These are phyloP conservation scores for Pyrgus malvae DNA, from an alignment of 2,888 invertebrate genomes.

Conservation along the genomic window DNA sequence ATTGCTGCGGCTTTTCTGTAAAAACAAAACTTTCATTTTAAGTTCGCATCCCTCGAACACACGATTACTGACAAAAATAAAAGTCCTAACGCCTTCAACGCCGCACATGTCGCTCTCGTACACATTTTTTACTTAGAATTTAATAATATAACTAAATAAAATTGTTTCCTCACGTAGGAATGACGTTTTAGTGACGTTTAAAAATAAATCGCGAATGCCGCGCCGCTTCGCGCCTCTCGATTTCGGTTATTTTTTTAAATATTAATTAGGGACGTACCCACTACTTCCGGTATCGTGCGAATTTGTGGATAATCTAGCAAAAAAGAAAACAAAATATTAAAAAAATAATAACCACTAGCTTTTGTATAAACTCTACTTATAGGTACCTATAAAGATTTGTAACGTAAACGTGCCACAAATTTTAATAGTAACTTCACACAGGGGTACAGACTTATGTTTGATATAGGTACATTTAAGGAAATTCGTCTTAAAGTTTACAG, in stretches of 20 bases:
- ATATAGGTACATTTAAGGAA: neutral
- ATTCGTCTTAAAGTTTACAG: constrained; percentile 6
- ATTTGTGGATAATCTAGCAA: constrained; percentile 30
- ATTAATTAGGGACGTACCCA: constrained; percentile 59
- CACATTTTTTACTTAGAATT: constrained; percentile 52
- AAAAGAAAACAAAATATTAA: constrained; percentile 10
- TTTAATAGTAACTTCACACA: constrained; percentile 2
- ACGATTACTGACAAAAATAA: constrained; percentile 32
- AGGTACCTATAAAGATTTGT: too few relatives aligned
- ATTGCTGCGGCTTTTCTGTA: constrained; percentile 89
- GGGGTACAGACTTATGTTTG: neutral
- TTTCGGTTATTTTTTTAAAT: constrained; percentile 8
- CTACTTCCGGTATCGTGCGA: constrained; percentile 47
- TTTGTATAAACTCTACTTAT: too few relatives aligned
- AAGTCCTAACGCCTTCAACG: constrained; percentile 72
- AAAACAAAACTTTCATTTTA: constrained; percentile 40
- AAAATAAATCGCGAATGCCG: constrained; percentile 28
- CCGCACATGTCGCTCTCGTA: constrained; percentile 74
- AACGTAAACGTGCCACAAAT: neutral
- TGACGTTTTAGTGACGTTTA: constrained; percentile 29
- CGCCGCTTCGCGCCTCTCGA: constrained; percentile 20
- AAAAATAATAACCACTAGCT: neutral
- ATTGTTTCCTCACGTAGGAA: constrained; percentile 24
- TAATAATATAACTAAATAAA: constrained; percentile 29
- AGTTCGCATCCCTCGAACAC: neutral